Evolutionary conservation across 2,797 vertebrate genomes (phyloP).

Genomic region (Poecilia gillii): DNA sequence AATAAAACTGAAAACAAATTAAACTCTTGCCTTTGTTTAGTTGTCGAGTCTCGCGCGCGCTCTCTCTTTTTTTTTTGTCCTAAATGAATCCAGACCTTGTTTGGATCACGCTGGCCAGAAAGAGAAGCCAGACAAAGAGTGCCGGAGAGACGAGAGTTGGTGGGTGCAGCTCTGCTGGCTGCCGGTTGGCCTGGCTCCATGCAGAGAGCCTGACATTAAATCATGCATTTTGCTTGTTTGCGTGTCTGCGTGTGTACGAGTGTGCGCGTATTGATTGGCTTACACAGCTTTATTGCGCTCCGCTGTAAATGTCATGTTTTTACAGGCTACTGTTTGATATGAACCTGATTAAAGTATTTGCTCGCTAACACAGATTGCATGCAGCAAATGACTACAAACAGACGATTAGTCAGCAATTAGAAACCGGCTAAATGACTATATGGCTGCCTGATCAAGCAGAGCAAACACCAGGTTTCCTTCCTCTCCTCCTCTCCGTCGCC

Average conservation of each 20-base stretch:
- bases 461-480: slow-evolving; percentile 67
- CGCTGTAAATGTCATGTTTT: slow-evolving; percentile 87
- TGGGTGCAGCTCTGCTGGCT: slow-evolving; percentile 51
- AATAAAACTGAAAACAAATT: slow-evolving; percentile 14
- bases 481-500: not conserved
- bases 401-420: slow-evolving; percentile 83
- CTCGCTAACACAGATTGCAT: slow-evolving; percentile 76
- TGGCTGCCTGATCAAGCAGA: slow-evolving; percentile 66
- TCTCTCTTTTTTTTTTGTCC: not conserved
- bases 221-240: slow-evolving; percentile 77
- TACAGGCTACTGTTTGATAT: slow-evolving; percentile 85
- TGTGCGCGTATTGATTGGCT: slow-evolving; percentile 81
- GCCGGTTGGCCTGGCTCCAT: slow-evolving; percentile 65
- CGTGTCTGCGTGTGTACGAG: slow-evolving; percentile 38
- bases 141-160: slow-evolving; percentile 32
- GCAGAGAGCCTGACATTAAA: slow-evolving; percentile 82
- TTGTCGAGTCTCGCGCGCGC: not conserved
- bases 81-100: slow-evolving; percentile 24
- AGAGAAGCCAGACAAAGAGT: slow-evolving; percentile 35
- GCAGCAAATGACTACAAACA: slow-evolving; percentile 74
- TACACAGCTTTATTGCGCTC: slow-evolving; percentile 83
- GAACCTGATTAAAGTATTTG: slow-evolving; percentile 87
- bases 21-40: slow-evolving; percentile 8
- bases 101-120: slow-evolving; percentile 27
- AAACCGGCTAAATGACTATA: slow-evolving; percentile 75